Percentiles rank a stretch among this genome's conserved stretches.
Evolutionary conservation across 2,888 invertebrate genomes (phyloP).

Genomic region (Standfussiana lucernea): DNA sequence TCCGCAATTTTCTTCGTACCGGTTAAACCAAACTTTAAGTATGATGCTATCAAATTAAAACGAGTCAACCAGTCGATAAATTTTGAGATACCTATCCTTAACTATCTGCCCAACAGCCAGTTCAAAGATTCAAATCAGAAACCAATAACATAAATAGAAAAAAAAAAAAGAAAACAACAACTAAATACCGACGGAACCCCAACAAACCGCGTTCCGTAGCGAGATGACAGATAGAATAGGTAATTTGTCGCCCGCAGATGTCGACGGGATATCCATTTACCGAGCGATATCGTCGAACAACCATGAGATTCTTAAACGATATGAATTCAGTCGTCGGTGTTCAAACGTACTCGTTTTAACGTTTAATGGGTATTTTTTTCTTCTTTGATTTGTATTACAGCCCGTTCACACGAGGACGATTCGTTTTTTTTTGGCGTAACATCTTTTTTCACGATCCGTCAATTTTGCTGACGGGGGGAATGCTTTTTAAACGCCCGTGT

Average conservation of each 20-base stretch:
- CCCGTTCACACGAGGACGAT: too few relatives aligned
- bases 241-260: conserved; percentile 78
- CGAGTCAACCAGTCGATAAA: background rate
- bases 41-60: background rate
- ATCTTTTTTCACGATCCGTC: too few relatives aligned
- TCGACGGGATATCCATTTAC: conserved; percentile 70
- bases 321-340: conserved; percentile 55
- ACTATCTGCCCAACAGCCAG: background rate
- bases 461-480: too few relatives aligned
- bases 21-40: background rate
- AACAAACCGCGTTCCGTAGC: conserved; percentile 59
- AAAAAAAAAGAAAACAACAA: background rate
- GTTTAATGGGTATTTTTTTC: conserved; percentile 43
- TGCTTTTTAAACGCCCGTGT: too few relatives aligned
- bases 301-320: conserved; percentile 60
- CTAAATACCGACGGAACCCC: conserved; percentile 41
- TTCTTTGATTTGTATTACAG: too few relatives aligned
- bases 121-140: background rate
- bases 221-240: conserved; percentile 80
- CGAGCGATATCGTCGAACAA: conserved; percentile 68
- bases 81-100: background rate
- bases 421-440: too few relatives aligned
- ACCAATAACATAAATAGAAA: background rate
- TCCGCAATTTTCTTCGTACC: background rate
- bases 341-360: conserved; percentile 49